phyloP scores from a whole-genome alignment of 1,140 invertebrate genomes.

The Stenopsyche tienmushanensis region DNA sequence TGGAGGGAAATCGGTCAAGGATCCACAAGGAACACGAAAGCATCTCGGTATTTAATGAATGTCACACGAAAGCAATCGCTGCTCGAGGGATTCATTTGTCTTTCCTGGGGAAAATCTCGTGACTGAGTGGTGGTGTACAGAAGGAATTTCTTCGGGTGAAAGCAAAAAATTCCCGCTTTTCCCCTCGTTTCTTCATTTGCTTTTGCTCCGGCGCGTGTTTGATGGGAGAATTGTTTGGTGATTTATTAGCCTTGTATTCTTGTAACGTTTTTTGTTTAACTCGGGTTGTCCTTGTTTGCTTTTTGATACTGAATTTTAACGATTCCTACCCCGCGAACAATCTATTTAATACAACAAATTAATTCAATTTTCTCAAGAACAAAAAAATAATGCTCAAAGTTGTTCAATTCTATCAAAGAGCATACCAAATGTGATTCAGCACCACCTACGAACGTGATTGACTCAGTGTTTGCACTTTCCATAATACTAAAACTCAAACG shows the following conservation, averaged over 20 bases:
- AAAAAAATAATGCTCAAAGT: no score
- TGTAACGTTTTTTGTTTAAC: background rate
- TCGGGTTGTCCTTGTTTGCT: background rate
- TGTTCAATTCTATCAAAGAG: no score
- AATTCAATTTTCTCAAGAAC: no score
- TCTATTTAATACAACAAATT: no score
- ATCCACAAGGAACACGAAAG: no score
- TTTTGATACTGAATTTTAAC: background rate
- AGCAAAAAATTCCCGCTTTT: background rate
- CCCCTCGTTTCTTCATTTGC: background rate
- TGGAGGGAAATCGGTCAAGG: no score
- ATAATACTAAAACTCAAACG: no score
- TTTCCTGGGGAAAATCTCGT: background rate
- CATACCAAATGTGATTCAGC: no score
- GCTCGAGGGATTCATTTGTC: background rate
- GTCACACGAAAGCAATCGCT: background rate
- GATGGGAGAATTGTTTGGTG: background rate
- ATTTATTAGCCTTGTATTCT: background rate
- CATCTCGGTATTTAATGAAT: background rate
- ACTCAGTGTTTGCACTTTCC: no score
- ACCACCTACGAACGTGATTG: no score
- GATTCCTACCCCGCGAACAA: no score
- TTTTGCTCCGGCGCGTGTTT: background rate
- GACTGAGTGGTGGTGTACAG: background rate
- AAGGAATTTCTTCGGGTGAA: background rate